Base-by-base conservation (phyloP, 2,113 vertebrate species). In the Ciconia maguari region DNA sequence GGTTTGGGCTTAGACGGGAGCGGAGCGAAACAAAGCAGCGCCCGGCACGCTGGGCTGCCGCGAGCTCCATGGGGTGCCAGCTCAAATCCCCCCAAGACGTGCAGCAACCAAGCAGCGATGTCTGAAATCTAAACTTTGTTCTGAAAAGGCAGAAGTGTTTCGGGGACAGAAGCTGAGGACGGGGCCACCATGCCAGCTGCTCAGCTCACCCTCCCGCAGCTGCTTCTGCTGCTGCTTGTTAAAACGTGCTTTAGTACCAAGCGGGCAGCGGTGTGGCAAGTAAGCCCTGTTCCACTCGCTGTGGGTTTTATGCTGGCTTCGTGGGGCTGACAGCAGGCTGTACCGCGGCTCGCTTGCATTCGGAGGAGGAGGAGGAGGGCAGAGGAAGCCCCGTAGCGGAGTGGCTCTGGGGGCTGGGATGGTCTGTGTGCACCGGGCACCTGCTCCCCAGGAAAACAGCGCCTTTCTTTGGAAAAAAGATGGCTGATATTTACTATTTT, bases 271-370 rank as follows among this genome's bases (percentile, higher is more conserved):
- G 41, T 18, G 51, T 34, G 62, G 49, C 14, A 29, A 10, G 32
- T 12, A 17, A 54, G 38, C 3, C 11, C 78, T 44, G 3, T 55
- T 18, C 34, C 42, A 20, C 51, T 25, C 3, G 34, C 51, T 9
- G 29, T 27, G 36, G 17, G 36, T 16, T n/a, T 34, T 26, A 5
- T 26, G 27, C 49, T 1, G 13, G 32, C 51, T 25, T 24, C 3
- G 13, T 8, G 42, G 42, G 44, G 54, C 62, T 82, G 64, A 6
- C 30, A 26, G n/a, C 54, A 21, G 54, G 16, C 44, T 34, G 54
- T 3, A 10, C 65, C 2, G 1, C 0, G 9, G 66, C 36, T n/a
- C 2, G 2, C 7, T 17, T 21, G 44, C 22, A 2, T 9, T 6
- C 22, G 1, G 66, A 54, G 34, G 46, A 60, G 38, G 64, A 51